Percentiles rank a stretch among this genome's conserved stretches.
These are phyloP conservation scores for Odontamblyopus lacepedii DNA, from an alignment of 2,797 vertebrate genomes.

Conservation along the genomic window DNA sequence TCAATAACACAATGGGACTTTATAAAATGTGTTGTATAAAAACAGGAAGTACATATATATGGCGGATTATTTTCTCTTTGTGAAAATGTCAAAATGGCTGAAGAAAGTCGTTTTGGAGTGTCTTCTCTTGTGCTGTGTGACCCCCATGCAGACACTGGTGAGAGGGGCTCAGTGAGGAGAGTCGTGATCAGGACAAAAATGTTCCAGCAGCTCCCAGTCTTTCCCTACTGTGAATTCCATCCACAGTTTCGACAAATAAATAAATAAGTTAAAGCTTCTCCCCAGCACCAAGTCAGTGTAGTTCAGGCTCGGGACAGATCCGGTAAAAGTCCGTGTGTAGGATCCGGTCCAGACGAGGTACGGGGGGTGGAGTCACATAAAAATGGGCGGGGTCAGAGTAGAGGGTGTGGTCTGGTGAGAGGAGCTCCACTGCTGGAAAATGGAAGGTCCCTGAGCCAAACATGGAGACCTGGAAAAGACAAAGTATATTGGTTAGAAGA, in stretches of 20 bases:
- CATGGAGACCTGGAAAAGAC: slow-evolving; percentile 46
- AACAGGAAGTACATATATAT: slow-evolving; percentile 3
- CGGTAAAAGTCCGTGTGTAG: background rate
- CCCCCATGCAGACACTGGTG: slow-evolving; percentile 4
- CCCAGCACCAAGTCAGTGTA: background rate
- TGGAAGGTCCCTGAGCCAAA: slow-evolving; percentile 69
- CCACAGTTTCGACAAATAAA: slow-evolving; percentile 4
- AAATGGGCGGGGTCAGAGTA: slow-evolving; percentile 18
- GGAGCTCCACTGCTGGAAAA: slow-evolving; percentile 37
- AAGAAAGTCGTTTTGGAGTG: background rate
- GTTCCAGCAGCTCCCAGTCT: background rate
- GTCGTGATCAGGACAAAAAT: background rate
- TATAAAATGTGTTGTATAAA: slow-evolving; percentile 16
- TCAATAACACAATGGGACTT: background rate
- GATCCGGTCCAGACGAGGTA: slow-evolving; percentile 6
- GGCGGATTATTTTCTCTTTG: background rate
- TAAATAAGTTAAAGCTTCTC: slow-evolving; percentile 16
- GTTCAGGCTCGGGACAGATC: slow-evolving; percentile 7
- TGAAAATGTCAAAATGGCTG: slow-evolving; percentile 2
- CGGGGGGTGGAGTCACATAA: background rate
- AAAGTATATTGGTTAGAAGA: background rate
- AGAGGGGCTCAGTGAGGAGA: background rate
- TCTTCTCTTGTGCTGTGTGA: slow-evolving; percentile 3
- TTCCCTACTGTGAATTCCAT: background rate
- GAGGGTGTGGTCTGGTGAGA: slow-evolving; percentile 20